A percentile compares a stretch with the other conserved stretches of the same genome.
Conservation (phyloP, 2,797 vertebrate species). For the Cossypha polioptera region DNA sequence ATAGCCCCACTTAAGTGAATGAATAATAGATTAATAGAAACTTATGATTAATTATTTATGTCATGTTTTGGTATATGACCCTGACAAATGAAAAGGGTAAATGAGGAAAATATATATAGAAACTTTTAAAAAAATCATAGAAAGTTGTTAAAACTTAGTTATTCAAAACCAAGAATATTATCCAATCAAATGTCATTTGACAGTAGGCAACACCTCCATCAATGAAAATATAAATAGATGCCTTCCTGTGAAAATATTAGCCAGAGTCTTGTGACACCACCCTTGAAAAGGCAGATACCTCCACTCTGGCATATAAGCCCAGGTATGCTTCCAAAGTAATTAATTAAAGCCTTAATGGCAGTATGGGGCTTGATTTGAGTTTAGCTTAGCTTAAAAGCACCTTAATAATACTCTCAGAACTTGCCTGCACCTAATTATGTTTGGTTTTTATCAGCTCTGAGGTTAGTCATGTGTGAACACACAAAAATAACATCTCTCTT, state of each 20-base stretch:
- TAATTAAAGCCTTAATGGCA: background rate
- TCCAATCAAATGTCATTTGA: background rate
- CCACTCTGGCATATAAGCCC: background rate
- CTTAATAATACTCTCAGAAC: background rate
- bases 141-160: background rate
- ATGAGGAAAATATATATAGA: background rate
- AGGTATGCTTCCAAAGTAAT: background rate
- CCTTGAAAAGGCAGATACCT: background rate
- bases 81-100: background rate
- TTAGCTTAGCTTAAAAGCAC: background rate
- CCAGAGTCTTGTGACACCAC: background rate
- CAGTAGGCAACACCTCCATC: background rate
- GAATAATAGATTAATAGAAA: slow-evolving; percentile 52
- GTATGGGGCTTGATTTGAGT: background rate
- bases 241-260: background rate
- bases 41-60: slow-evolving; percentile 15
- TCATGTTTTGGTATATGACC: background rate
- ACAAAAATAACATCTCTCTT: background rate
- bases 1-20: slow-evolving; percentile 38
- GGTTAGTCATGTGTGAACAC: background rate
- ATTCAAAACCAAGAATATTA: background rate
- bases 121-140: background rate
- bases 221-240: background rate
- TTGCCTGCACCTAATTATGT: background rate
- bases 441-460: background rate